These are phyloP conservation scores for Scaptomyza graminum DNA, from an alignment of 1,140 invertebrate species.

Conservation along the genomic window DNA sequence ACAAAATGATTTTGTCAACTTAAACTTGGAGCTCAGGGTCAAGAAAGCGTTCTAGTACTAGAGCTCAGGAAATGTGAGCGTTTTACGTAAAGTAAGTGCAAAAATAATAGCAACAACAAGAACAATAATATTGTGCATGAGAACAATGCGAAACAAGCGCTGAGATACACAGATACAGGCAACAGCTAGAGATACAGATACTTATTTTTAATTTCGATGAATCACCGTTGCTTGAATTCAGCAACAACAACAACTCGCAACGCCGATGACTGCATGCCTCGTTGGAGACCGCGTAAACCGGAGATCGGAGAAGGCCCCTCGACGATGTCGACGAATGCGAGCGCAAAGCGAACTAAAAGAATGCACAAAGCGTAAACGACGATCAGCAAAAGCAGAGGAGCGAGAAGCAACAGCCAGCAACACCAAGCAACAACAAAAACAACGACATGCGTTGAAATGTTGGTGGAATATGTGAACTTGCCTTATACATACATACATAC, in stretches of 20 bases:
- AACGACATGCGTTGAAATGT: conserved; percentile 35
- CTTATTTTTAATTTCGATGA: conserved; percentile 82
- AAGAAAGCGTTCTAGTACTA: conserved; percentile 18
- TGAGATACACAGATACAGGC: conserved; percentile 53
- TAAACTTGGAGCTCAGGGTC: conserved; percentile 26
- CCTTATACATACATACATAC: background rate
- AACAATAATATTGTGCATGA: conserved; percentile 31
- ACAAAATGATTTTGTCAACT: conserved; percentile 24
- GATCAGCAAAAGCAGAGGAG: conserved; percentile 58
- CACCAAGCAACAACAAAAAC: conserved; percentile 5
- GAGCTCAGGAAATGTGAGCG: conserved; percentile 47
- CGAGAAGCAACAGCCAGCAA: conserved; percentile 23
- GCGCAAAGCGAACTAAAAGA: conserved; percentile 71
- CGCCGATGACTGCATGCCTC: conserved; percentile 74
- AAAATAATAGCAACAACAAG: conserved; percentile 21
- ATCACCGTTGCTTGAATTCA: conserved; percentile 62
- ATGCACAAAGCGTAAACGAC: conserved; percentile 73
- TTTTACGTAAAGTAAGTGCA: conserved; percentile 21
- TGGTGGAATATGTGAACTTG: conserved; percentile 51
- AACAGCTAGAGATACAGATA: conserved; percentile 62
- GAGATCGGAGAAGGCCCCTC: conserved; percentile 33
- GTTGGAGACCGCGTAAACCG: conserved; percentile 58
- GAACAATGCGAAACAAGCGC: conserved; percentile 61
- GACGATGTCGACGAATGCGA: conserved; percentile 30
- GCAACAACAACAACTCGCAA: conserved; percentile 27